A percentile compares a stretch with the other conserved stretches of the same genome.
Evolutionary conservation across 2,797 vertebrate species (phyloP).

Genomic region (Notoglanidium macrostoma): DNA sequence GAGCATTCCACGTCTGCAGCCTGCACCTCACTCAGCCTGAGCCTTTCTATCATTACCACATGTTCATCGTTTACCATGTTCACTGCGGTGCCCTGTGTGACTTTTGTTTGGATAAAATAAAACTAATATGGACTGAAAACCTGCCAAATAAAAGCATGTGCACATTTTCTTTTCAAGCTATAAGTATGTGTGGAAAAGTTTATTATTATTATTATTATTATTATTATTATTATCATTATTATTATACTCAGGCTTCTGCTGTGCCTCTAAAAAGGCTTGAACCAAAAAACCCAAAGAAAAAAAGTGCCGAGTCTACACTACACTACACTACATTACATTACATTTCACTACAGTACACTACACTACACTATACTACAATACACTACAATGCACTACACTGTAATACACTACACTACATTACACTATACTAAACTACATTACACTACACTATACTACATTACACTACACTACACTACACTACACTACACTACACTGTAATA

Average conservation of each 20-base stretch:
- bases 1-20: slow-evolving; percentile 30
- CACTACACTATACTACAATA: background rate
- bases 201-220: slow-evolving; percentile 12
- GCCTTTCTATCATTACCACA: slow-evolving; percentile 27
- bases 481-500: background rate
- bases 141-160: background rate
- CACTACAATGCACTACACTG: background rate
- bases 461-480: background rate
- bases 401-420: background rate
- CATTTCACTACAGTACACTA: background rate
- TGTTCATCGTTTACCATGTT: background rate
- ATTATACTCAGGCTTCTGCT: slow-evolving; percentile 10
- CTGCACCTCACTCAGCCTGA: slow-evolving; percentile 5
- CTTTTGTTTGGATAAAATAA: background rate
- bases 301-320: background rate
- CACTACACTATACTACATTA: background rate
- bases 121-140: background rate
- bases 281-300: background rate
- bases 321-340: background rate
- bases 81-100: background rate
- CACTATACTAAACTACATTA: background rate
- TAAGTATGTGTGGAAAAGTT: background rate
- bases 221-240: slow-evolving; percentile 5
- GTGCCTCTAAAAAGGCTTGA: slow-evolving; percentile 13
- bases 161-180: background rate